Conservation (phyloP, 1,140 invertebrate genomes). For the Drosophila eugracilis region DNA sequence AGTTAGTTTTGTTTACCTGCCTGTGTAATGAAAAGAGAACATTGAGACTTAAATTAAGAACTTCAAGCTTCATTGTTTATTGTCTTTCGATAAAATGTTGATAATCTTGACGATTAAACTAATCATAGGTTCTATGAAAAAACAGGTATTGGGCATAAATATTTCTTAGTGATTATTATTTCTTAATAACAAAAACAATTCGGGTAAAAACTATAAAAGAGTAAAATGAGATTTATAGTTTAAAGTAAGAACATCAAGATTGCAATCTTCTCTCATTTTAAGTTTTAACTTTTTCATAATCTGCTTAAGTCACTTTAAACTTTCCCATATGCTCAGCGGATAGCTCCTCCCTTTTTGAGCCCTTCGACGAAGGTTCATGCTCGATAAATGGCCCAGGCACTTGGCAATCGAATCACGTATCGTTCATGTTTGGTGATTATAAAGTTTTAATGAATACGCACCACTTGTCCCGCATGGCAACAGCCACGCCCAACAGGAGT, state of each 20-base stretch:
- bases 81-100: too few relatives aligned
- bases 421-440: slow-evolving; percentile 79
- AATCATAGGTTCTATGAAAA: too few relatives aligned
- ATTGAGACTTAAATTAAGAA: too few relatives aligned
- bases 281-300: background rate
- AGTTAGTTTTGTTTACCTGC: too few relatives aligned
- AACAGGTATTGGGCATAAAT: too few relatives aligned
- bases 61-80: too few relatives aligned
- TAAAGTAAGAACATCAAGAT: background rate
- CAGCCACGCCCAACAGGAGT: slow-evolving; percentile 47
- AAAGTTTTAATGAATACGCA: slow-evolving; percentile 83
- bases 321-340: slow-evolving; percentile 37
- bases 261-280: background rate
- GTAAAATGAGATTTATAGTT: too few relatives aligned
- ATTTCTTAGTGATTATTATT: too few relatives aligned
- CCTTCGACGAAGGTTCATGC: slow-evolving; percentile 43
- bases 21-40: too few relatives aligned
- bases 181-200: too few relatives aligned
- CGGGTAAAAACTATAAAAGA: too few relatives aligned
- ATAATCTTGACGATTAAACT: too few relatives aligned
- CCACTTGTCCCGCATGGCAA: slow-evolving; percentile 46
- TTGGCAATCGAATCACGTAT: slow-evolving; percentile 77
- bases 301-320: slow-evolving; percentile 6
- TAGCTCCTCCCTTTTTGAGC: background rate
- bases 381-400: slow-evolving; percentile 59